Evolutionary conservation across 2,888 invertebrate species (phyloP), one percentile per base, ranked within the genome.

Genomic region (Drosophila nr. fundita): DNA sequence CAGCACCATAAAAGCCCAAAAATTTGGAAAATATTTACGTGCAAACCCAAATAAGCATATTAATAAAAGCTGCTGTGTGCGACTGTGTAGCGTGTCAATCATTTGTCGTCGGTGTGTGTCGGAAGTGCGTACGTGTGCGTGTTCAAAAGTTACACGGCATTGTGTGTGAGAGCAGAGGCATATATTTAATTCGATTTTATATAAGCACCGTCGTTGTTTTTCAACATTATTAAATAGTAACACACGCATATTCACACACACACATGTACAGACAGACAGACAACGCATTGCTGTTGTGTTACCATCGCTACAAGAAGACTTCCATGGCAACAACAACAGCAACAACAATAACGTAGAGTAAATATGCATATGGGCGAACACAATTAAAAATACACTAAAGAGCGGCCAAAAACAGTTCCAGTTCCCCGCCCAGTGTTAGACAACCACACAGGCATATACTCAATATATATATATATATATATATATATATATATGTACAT

Each of bases 361-460:
- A 76, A 88, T 86, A 80, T 76, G 78, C 79, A 83, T 78, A 78
- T 82, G 67, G 76, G 74, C 69, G 66, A 58, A 38, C 73, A 76
- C 72, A 84, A 84, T 87, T 86, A 88, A 87, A 83, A 83, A 85
- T 82, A 75, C 65, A 77, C 70, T 54, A 58, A 65, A 76, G 62
- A 68, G 53, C 62, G 30, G 52, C 68, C 61, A 73, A 72, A 29
- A 38, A 38, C 70, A 73, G 60, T 68, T 71, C 53, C 74, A 84
- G 64, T 74, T 74, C 64, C 68, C 73, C 76, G 50, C 66, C 64
- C 67, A 66, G 49, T 55, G 45, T 55, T 18, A 73, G 57, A 54
- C 52, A 54, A 61, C 55, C 48, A 75, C 49, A 42, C 60, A 50
- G 58, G 29, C 67, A 66, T 63, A 59, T 62, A 57, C 62, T 27